Conservation (phyloP, 2,113 vertebrate species). For the Bucco capensis region DNA sequence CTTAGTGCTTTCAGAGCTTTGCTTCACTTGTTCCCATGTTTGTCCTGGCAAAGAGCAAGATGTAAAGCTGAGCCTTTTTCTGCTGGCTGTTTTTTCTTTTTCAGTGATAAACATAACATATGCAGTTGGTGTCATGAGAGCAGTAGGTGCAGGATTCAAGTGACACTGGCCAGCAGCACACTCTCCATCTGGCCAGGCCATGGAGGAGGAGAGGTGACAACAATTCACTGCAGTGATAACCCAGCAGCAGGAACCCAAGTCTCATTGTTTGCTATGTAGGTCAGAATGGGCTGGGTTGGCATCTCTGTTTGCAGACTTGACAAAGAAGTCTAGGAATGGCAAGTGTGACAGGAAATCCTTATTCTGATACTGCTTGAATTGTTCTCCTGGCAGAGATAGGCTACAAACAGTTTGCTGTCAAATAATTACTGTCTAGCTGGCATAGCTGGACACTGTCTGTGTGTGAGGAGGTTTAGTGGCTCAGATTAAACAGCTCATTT, state of each 20-base stretch:
- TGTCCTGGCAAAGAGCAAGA: slow-evolving; percentile 44
- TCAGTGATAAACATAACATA: background rate
- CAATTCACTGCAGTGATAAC: slow-evolving; percentile 3
- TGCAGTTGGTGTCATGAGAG: slow-evolving; percentile 1
- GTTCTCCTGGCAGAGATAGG: background rate
- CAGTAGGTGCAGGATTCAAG: background rate
- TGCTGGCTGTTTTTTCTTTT: slow-evolving; percentile 32
- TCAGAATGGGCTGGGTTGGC: slow-evolving; percentile 35
- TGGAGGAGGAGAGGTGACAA: background rate
- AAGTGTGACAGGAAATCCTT: background rate
- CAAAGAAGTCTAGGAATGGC: slow-evolving; percentile 43
- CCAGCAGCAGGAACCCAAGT: background rate
- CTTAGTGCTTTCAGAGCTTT: background rate
- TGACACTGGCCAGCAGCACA: slow-evolving; percentile 3
- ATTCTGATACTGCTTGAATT: background rate
- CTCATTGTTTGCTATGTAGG: slow-evolving; percentile 39
- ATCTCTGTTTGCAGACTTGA: slow-evolving; percentile 41
- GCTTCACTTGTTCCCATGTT: slow-evolving; percentile 32
- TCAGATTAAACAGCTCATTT: background rate
- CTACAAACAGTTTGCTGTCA: background rate
- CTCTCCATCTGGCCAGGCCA: background rate
- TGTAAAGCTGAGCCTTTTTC: background rate
- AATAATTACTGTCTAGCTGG: background rate
- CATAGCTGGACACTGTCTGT: background rate
- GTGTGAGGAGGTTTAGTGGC: background rate